These are phyloP conservation scores for Tetrao urogallus DNA, from an alignment of 2,113 vertebrate genomes.

Conservation along the genomic window DNA sequence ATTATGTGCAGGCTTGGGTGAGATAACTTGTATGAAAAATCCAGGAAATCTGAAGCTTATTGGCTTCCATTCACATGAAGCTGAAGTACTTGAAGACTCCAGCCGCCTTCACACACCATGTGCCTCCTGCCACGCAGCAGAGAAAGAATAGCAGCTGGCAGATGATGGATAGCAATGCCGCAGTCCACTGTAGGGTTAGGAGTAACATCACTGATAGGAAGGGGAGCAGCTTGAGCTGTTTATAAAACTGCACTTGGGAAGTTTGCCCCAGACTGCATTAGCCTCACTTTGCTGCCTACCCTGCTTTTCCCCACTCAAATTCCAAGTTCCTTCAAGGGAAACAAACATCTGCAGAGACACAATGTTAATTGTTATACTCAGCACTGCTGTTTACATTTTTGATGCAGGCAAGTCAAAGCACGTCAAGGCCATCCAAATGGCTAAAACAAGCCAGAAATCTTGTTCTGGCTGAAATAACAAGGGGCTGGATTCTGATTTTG, in stretches of 20 bases:
- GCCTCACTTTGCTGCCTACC: constrained; percentile 7
- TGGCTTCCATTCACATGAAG: constrained; percentile 1
- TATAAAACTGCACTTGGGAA: constrained; percentile 62
- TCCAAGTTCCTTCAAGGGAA: constrained; percentile 67
- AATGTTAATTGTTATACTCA: constrained; percentile 71
- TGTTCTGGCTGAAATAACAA: constrained; percentile 36
- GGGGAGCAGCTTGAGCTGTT: constrained; percentile 66
- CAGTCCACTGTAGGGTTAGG: background rate
- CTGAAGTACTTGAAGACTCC: background rate
- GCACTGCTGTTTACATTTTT: constrained; percentile 71
- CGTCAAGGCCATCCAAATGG: constrained; percentile 42
- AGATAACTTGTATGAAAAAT: constrained; percentile 57
- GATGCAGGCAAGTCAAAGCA: constrained; percentile 63
- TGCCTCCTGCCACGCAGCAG: constrained; percentile 16
- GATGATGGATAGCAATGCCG: constrained; percentile 63
- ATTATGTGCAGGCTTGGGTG: constrained; percentile 68
- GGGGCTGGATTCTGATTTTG: background rate
- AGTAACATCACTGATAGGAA: constrained; percentile 66
- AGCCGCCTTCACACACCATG: background rate
- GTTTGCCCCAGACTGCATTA: constrained; percentile 69
- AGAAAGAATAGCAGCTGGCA: constrained; percentile 52
- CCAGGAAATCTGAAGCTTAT: constrained; percentile 37
- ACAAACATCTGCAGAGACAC: constrained; percentile 69
- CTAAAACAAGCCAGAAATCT: constrained; percentile 64
- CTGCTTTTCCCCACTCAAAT: constrained; percentile 53